Evolutionary conservation across 2,797 vertebrate species (phyloP).

Genomic region (Anguilla marmorata): DNA sequence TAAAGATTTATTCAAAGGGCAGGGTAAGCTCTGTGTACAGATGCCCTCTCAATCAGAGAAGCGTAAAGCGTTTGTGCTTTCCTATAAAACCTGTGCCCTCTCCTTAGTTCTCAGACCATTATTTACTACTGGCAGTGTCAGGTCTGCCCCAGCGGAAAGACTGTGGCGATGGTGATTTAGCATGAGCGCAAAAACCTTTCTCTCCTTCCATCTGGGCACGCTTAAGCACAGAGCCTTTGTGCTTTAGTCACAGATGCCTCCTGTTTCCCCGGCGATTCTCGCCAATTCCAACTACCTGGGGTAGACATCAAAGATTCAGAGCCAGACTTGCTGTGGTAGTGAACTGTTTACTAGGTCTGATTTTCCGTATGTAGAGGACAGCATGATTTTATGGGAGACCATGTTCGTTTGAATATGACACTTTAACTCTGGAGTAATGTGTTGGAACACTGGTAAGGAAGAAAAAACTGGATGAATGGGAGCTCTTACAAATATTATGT

Average conservation of each 20-base stretch:
- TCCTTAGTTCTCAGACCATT: neutral
- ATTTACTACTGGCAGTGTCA: neutral
- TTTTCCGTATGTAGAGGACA: neutral
- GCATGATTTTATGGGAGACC: neutral
- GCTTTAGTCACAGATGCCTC: slow-evolving; percentile 55
- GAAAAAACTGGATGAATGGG: neutral
- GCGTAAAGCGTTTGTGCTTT: neutral
- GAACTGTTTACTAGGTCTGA: neutral
- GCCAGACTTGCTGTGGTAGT: neutral
- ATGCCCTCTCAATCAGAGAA: neutral
- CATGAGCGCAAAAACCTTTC: neutral
- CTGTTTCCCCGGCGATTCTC: slow-evolving; percentile 32
- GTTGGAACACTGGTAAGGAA: neutral
- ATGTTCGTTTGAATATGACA: neutral
- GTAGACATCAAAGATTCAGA: slow-evolving; percentile 31
- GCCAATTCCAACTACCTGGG: neutral
- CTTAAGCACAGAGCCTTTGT: slow-evolving; percentile 51
- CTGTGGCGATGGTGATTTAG: neutral
- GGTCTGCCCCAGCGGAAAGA: neutral
- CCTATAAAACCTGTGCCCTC: neutral
- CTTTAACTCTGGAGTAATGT: neutral
- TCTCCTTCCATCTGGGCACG: slow-evolving; percentile 52
- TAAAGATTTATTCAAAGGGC: slow-evolving; percentile 27
- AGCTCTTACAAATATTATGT: neutral
- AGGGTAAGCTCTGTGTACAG: slow-evolving; percentile 35